Percentiles rank a stretch among this genome's conserved stretches.
phyloP scores from a whole-genome alignment of 35 echinoderm and acorn worm genomes.

The Hemicentrotus pulcherrimus region DNA sequence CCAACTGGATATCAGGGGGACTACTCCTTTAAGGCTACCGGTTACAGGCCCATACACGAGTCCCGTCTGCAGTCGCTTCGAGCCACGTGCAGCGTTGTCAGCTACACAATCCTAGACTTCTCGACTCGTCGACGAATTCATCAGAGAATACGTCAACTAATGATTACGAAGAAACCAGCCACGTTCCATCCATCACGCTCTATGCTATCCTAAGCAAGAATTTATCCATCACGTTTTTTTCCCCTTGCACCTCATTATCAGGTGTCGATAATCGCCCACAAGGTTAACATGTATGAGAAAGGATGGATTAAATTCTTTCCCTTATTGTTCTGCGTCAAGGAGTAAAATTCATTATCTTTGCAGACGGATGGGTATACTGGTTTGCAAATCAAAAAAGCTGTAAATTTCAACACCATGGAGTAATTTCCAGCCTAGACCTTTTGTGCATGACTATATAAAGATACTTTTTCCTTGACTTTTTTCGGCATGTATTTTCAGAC shows the following conservation, averaged over 20 bases:
- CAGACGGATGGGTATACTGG: too few species aligned
- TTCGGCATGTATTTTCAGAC: too few species aligned
- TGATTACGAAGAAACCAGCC: neutral
- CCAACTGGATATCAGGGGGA: too few species aligned
- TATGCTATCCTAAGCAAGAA: neutral
- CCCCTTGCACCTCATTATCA: neutral
- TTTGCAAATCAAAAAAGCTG: too few species aligned
- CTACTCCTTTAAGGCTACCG: neutral
- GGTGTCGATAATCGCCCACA: neutral
- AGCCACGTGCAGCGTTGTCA: neutral
- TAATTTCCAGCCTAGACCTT: too few species aligned
- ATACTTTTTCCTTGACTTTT: too few species aligned
- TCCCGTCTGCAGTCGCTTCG: neutral
- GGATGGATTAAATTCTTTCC: neutral
- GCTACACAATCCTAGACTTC: neutral
- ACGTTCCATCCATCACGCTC: neutral
- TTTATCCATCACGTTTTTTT: neutral
- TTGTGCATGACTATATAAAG: too few species aligned
- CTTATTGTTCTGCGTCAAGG: neutral
- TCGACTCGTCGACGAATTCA: neutral
- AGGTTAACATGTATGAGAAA: neutral
- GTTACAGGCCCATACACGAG: neutral
- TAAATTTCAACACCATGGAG: too few species aligned
- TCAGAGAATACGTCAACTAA: neutral
- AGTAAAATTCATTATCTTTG: neutral